A percentile compares a stretch with the other conserved stretches of the same genome.
Conservation (phyloP, 2,797 vertebrate genomes). For the Sebastolobus altivelis region DNA sequence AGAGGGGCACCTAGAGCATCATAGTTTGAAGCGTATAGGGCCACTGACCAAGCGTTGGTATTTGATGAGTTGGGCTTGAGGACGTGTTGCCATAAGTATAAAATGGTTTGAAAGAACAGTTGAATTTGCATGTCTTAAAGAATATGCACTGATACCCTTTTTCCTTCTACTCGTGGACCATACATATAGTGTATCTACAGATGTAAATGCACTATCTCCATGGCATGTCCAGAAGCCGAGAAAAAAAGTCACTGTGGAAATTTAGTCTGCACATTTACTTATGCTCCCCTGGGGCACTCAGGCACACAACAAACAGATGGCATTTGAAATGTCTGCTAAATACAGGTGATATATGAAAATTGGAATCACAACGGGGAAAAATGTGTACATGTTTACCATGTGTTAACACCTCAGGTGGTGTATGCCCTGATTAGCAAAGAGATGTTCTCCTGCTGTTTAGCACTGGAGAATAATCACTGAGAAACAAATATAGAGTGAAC, state of each 20-base stretch:
- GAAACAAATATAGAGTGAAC: background rate
- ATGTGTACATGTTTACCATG: conserved; percentile 43
- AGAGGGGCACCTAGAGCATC: background rate
- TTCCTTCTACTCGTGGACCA: background rate
- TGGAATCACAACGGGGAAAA: conserved; percentile 24
- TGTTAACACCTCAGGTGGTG: conserved; percentile 55
- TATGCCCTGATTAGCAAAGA: conserved; percentile 54
- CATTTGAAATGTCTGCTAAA: conserved; percentile 50
- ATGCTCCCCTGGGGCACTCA: conserved; percentile 15
- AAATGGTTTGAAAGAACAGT: background rate
- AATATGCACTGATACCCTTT: background rate
- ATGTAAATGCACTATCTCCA: background rate
- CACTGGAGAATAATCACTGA: conserved; percentile 16
- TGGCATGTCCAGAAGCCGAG: background rate
- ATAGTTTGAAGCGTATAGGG: background rate
- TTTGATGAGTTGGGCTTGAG: background rate
- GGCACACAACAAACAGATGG: conserved; percentile 45
- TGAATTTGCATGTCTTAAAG: background rate
- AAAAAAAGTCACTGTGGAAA: background rate
- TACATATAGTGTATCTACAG: background rate
- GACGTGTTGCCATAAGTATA: background rate
- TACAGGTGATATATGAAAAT: conserved; percentile 61
- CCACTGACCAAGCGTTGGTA: background rate
- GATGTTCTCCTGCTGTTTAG: conserved; percentile 34
- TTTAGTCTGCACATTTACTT: conserved; percentile 13